These are phyloP conservation scores for Aurelia aurita DNA, from an alignment of 30 jellyfish, hydroid and myxozoan species.

Conservation along the genomic window DNA sequence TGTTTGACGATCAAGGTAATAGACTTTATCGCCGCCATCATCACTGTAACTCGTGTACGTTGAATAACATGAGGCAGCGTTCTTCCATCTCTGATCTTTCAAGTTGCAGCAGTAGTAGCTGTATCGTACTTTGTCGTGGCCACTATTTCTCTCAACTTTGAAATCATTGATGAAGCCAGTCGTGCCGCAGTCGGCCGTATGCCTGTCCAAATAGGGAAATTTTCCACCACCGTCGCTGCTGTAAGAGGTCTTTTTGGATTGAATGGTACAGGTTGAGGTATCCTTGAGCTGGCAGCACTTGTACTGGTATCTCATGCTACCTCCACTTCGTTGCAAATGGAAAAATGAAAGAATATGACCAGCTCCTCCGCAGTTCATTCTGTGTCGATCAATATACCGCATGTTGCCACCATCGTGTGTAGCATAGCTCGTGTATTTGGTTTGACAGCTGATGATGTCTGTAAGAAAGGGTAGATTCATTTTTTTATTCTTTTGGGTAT, in stretches of 20 bases:
- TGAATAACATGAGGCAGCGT: conserved; percentile 5
- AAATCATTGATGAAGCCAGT: conserved; percentile 47
- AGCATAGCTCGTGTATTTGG: conserved; percentile 25
- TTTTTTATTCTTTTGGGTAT: not conserved
- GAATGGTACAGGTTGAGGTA: not conserved
- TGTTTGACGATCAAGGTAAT: conserved; percentile 64
- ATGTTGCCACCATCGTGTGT: conserved; percentile 55
- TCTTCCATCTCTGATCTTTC: conserved; percentile 11
- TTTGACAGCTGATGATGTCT: conserved; percentile 41
- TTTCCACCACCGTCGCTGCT: conserved; percentile 51
- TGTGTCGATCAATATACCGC: conserved; percentile 56
- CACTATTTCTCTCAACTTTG: conserved; percentile 29
- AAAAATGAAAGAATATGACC: conserved; percentile 21
- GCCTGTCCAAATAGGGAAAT: conserved; percentile 48
- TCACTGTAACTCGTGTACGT: conserved; percentile 13
- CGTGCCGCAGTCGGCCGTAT: conserved; percentile 37
- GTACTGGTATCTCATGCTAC: conserved; percentile 36
- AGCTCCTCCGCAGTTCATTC: conserved; percentile 42
- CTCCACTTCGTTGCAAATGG: conserved; percentile 50
- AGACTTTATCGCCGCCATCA: conserved; percentile 50
- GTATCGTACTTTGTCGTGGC: conserved; percentile 49
- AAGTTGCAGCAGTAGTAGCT: conserved; percentile 51
- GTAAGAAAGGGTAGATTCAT: not conserved
- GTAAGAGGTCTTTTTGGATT: not conserved
- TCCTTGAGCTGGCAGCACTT: conserved; percentile 39